phyloP scores from a whole-genome alignment of 2,888 invertebrate genomes.

The Ceramica pisi region DNA sequence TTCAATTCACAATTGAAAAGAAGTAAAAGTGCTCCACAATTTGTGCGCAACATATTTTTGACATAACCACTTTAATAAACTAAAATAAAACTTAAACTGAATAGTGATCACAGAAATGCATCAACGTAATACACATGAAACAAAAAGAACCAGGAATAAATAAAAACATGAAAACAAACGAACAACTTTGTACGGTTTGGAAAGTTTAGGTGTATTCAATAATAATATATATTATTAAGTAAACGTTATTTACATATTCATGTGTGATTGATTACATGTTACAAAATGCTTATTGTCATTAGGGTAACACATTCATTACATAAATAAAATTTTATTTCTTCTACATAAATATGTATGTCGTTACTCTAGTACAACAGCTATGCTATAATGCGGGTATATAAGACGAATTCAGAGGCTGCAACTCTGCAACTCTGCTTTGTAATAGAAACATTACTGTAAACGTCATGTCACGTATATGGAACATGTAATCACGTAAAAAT shows the following conservation, averaged over 20 bases:
- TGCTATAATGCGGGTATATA: slow-evolving; percentile 45
- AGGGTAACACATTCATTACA: slow-evolving; percentile 73
- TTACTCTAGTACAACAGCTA: slow-evolving; percentile 66
- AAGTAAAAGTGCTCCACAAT: slow-evolving; percentile 65
- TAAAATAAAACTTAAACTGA: slow-evolving; percentile 82
- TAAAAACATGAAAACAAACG: slow-evolving; percentile 70
- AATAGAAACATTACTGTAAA: slow-evolving; percentile 19
- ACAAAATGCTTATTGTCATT: slow-evolving; percentile 88
- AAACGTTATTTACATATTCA: slow-evolving; percentile 75
- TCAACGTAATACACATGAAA: slow-evolving; percentile 79
- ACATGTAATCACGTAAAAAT: slow-evolving; percentile 3
- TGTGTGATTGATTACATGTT: slow-evolving; percentile 76
- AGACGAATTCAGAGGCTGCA: slow-evolving; percentile 32
- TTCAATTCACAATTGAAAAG: slow-evolving; percentile 57
- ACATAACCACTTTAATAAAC: slow-evolving; percentile 73
- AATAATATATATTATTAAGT: slow-evolving; percentile 55
- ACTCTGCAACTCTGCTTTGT: slow-evolving; percentile 17
- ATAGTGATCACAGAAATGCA: slow-evolving; percentile 89
- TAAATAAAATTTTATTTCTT: slow-evolving; percentile 55
- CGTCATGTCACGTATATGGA: slow-evolving; percentile 1
- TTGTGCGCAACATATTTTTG: slow-evolving; percentile 78
- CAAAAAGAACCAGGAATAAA: slow-evolving; percentile 76
- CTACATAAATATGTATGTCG: slow-evolving; percentile 63
- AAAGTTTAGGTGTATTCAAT: slow-evolving; percentile 60
- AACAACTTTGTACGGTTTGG: slow-evolving; percentile 77